Percentiles rank a stretch among this genome's conserved stretches.
These are phyloP conservation scores for Dendrolimus houi DNA, from an alignment of 2,888 invertebrate species.

Conservation along the genomic window DNA sequence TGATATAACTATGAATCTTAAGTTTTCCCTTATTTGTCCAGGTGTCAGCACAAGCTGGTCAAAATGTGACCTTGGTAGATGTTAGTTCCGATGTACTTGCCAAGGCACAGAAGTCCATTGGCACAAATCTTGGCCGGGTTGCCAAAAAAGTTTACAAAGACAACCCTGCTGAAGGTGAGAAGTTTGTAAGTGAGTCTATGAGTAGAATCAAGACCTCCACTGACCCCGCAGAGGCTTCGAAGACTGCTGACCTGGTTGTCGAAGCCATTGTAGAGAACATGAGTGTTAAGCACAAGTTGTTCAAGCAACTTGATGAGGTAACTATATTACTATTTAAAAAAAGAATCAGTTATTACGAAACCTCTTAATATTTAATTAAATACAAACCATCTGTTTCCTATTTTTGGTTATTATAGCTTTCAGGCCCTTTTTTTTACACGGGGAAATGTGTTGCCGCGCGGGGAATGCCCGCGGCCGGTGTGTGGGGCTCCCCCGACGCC, in stretches of 20 bases:
- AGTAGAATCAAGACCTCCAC: conserved; percentile 78
- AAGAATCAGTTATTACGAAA: too few relatives aligned
- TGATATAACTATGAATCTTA: too few relatives aligned
- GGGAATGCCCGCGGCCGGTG: too few relatives aligned
- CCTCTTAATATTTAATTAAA: too few relatives aligned
- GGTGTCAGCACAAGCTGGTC: conserved; percentile 91
- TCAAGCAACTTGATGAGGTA: conserved; percentile 81
- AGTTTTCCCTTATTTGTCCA: conserved; percentile 29
- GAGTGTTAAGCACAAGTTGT: conserved; percentile 84
- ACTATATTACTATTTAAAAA: conserved; percentile 17
- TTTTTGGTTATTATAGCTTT: too few relatives aligned
- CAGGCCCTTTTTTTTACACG: too few relatives aligned
- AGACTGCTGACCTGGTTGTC: conserved; percentile 83
- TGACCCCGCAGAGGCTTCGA: conserved; percentile 76
- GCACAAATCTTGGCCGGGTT: conserved; percentile 82
- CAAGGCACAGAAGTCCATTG: conserved; percentile 83
- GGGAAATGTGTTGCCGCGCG: too few relatives aligned
- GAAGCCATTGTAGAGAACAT: conserved; percentile 93
- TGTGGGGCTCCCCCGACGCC: too few relatives aligned
- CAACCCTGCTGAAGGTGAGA: conserved; percentile 77
- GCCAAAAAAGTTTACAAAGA: conserved; percentile 88
- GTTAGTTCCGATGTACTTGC: conserved; percentile 81
- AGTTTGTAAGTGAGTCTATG: conserved; percentile 79
- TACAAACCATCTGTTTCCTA: too few relatives aligned
- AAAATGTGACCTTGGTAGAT: conserved; percentile 88